These are phyloP conservation scores for Hylomyscus alleni DNA, from an alignment of 2,797 vertebrate genomes.

Conservation along the genomic window DNA sequence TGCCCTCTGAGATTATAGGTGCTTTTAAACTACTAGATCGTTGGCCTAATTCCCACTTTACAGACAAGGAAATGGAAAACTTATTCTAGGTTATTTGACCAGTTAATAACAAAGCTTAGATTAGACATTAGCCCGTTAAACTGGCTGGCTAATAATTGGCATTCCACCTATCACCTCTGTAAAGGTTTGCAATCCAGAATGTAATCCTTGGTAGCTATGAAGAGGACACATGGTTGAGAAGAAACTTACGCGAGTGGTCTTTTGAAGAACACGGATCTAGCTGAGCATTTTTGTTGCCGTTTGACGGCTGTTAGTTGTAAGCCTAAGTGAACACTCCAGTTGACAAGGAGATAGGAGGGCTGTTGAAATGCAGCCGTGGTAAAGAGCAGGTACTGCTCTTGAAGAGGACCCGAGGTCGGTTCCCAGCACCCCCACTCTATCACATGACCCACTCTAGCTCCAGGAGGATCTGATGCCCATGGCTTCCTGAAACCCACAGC, in stretches of 20 bases:
- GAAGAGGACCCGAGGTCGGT: neutral
- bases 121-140: conserved; percentile 69
- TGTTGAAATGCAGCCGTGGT: too few species aligned
- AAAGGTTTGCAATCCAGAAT: conserved; percentile 53
- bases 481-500: neutral
- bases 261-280: conserved; percentile 31
- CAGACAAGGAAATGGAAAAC: conserved; percentile 67
- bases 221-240: conserved; percentile 12
- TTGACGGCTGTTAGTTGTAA: conserved; percentile 28
- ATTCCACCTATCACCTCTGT: conserved; percentile 41
- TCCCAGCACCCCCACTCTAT: neutral
- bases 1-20: conserved; percentile 40
- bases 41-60: conserved; percentile 52
- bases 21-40: conserved; percentile 53
- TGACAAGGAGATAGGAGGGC: neutral
- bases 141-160: conserved; percentile 63
- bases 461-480: neutral
- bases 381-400: neutral
- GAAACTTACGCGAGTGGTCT: conserved; percentile 15
- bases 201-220: conserved; percentile 16
- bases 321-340: conserved; percentile 49
- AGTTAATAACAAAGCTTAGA: conserved; percentile 66
- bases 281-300: conserved; percentile 20
- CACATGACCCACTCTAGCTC: neutral
- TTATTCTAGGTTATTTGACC: conserved; percentile 55